Percentiles rank a stretch among this genome's conserved stretches.
Conservation (phyloP, 64 coral and sea anemone genomes). For the Exaiptasia diaphana region DNA sequence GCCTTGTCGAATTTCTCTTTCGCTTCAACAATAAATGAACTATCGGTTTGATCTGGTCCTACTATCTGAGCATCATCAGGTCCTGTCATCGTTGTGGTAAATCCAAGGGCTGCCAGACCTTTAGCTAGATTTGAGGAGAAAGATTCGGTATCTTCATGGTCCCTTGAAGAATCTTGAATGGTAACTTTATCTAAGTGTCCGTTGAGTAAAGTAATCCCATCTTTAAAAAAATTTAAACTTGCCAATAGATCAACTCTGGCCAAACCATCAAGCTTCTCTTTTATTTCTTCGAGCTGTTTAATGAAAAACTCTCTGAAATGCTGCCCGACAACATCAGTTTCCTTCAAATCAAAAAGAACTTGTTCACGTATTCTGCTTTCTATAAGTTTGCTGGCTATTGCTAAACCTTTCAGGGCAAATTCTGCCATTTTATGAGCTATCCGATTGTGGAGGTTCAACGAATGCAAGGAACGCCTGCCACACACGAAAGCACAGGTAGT, state of each 20-base stretch:
- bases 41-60: background rate
- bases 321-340: constrained; percentile 34
- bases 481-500: background rate
- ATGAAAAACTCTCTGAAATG: constrained; percentile 39
- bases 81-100: background rate
- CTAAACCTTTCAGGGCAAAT: background rate
- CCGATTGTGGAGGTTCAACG: too few relatives aligned
- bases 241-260: constrained; percentile 31
- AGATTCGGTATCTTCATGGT: background rate
- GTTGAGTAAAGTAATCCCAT: constrained; percentile 35
- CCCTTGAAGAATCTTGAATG: background rate
- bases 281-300: constrained; percentile 31
- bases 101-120: background rate
- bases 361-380: background rate
- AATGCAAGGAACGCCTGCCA: too few relatives aligned
- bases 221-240: constrained; percentile 49
- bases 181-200: background rate
- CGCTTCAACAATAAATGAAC: background rate
- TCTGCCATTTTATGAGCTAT: background rate
- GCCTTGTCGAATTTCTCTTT: constrained; percentile 41
- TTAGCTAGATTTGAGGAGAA: background rate
- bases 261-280: constrained; percentile 35
- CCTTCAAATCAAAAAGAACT: background rate
- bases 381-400: background rate
- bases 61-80: background rate